Base-by-base conservation (phyloP, 2,888 invertebrate genomes). In the Phasia obesa region DNA sequence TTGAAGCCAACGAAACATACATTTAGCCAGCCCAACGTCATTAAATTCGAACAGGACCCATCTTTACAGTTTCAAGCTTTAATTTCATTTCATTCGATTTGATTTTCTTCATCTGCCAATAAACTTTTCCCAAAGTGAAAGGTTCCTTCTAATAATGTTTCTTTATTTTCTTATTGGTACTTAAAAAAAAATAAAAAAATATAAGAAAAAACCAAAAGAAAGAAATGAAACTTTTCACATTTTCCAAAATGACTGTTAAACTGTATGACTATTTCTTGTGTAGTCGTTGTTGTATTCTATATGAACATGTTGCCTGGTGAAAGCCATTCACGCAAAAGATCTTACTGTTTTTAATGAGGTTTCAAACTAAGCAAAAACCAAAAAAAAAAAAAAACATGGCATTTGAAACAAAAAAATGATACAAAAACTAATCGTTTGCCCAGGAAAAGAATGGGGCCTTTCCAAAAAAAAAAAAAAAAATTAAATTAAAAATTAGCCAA, bases 321-420 rank as follows among this genome's bases (percentile, higher is more conserved):
- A 83, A 83, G 83, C 83, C 83, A 83, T 83, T 83, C 83, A 83
- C 83, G 83, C 83, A 83, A 83, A 76, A 77, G 77, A 70, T 59
- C 59, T 75, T 76, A 64, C 64, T 65, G 25, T 81, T 64, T 79
- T 59, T 76, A 81, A 81, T 81, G 81, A 65, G 81, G 75, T 76
- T 81, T 70, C n/a, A 57, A 59, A 59, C 25, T 3, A 57, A 57
- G 42, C 25, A 2, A 31, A 31, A 47, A 19, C 19, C n/a, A n/a
- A 11, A 59, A 23, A 2, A 25, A 47, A 47, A 7, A 17, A 5
- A n/a, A 51, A 67, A 71, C 55, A 49, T 51, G 21, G 42, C 55
- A 65, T 71, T 78, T 49, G 44, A 69, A 53, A 44, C 67, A n/a
- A 11, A 35, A 35, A 35, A 35, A 35, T 35, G 35, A 19, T 35